Conservation (phyloP, 2,113 vertebrate species). For the Meleagris gallopavo region DNA sequence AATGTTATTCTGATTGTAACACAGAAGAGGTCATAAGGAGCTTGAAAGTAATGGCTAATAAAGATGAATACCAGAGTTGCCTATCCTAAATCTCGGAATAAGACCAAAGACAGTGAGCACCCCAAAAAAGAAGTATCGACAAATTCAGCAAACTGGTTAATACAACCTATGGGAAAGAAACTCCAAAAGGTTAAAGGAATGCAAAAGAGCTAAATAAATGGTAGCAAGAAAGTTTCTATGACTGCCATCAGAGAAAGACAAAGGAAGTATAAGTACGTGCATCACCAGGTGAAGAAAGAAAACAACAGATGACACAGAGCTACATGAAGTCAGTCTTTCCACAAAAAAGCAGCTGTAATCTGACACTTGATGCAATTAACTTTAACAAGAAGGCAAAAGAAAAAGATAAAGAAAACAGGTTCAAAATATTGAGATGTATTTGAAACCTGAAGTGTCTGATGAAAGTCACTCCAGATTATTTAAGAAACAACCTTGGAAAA, state of each 20-base stretch:
- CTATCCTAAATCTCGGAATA: background rate
- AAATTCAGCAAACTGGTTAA: background rate
- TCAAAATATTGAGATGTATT: background rate
- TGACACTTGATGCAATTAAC: background rate
- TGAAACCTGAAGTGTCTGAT: background rate
- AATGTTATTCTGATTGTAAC: background rate
- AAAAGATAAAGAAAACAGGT: background rate
- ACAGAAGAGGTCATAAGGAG: background rate
- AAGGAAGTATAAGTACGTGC: background rate
- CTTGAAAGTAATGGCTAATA: background rate
- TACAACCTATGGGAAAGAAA: background rate
- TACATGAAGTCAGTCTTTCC: background rate
- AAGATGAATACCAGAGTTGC: background rate
- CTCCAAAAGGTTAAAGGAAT: background rate
- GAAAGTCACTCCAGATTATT: background rate
- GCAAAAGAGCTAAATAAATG: background rate
- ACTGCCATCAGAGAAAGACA: background rate
- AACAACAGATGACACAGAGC: background rate
- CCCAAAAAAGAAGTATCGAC: background rate
- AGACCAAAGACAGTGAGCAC: background rate
- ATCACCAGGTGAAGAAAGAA: background rate
- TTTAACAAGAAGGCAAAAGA: background rate
- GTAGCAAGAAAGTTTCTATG: background rate
- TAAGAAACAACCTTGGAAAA: background rate
- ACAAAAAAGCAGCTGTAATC: background rate